These are phyloP conservation scores for Thamnaconus septentrionalis DNA, from an alignment of 2,113 vertebrate genomes.

Conservation along the genomic window DNA sequence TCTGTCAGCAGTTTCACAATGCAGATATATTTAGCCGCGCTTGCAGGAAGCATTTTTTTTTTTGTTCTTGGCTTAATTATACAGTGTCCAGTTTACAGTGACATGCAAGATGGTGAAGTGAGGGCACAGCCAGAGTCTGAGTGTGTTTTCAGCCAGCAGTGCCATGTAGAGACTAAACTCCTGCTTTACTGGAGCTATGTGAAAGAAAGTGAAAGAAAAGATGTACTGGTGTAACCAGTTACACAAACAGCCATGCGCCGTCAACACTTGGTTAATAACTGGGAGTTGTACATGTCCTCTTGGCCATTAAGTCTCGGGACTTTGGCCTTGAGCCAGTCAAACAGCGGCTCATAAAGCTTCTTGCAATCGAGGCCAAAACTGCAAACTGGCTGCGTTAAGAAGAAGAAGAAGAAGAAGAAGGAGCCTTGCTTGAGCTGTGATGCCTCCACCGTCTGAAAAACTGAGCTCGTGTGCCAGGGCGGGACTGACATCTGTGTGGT, in stretches of 20 bases:
- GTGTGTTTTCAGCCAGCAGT: conserved; percentile 8
- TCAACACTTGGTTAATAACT: too few species aligned
- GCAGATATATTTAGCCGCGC: conserved; percentile 10
- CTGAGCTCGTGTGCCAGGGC: background rate
- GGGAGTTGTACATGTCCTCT: too few species aligned
- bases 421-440: conserved; percentile 37
- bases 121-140: conserved; percentile 18
- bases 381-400: conserved; percentile 13
- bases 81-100: conserved; percentile 32
- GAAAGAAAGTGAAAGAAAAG: too few species aligned
- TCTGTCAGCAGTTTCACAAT: conserved; percentile 43
- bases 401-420: conserved; percentile 17
- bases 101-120: conserved; percentile 41
- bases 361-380: conserved; percentile 24
- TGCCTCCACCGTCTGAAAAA: conserved; percentile 23
- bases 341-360: conserved; percentile 23
- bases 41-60: conserved; percentile 34
- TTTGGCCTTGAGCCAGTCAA: background rate
- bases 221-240: too few species aligned
- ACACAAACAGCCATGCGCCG: too few species aligned
- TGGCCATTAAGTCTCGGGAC: too few species aligned
- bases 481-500: conserved; percentile 30
- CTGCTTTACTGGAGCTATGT: conserved; percentile 2
- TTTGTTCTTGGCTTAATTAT: conserved; percentile 50
- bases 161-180: conserved; percentile 21